Evolutionary conservation across 2,113 vertebrate genomes (phyloP).

Genomic region (Tricholaema leucomelas): DNA sequence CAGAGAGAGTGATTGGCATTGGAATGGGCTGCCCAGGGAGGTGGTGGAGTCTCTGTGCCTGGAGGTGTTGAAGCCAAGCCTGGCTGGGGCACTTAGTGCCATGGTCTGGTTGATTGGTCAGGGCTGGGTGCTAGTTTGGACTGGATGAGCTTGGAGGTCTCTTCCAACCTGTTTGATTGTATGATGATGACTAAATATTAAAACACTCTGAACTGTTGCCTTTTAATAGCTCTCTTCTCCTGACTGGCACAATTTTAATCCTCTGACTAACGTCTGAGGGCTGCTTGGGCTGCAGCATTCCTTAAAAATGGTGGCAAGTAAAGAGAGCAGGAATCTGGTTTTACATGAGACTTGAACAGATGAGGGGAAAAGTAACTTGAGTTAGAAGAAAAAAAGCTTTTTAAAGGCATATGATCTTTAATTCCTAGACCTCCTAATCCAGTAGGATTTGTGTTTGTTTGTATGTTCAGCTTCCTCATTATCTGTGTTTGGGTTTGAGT

Average conservation of each 20-base stretch:
- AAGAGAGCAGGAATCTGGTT: neutral
- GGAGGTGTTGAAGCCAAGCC: no score
- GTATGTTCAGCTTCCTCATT: neutral
- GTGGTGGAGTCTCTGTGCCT: no score
- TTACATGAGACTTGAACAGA: neutral
- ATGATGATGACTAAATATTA: no score
- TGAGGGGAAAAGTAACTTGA: neutral
- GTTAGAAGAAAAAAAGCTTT: neutral
- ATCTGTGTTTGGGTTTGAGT: constrained; percentile 33
- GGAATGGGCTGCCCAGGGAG: no score
- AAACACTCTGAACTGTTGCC: neutral
- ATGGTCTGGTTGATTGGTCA: no score
- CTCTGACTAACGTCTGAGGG: neutral
- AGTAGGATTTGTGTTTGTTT: constrained; percentile 40
- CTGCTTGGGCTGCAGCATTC: neutral
- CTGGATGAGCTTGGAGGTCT: no score
- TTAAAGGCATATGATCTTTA: neutral
- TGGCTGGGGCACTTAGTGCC: no score
- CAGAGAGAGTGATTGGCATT: no score
- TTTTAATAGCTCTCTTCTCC: neutral
- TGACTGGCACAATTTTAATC: neutral
- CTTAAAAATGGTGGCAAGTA: neutral
- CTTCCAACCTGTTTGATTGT: no score
- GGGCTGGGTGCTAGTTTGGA: no score
- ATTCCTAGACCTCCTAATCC: constrained; percentile 28